Evolutionary conservation across 2,797 vertebrate species (phyloP).

Genomic region (Acrossocheilus fasciatus): DNA sequence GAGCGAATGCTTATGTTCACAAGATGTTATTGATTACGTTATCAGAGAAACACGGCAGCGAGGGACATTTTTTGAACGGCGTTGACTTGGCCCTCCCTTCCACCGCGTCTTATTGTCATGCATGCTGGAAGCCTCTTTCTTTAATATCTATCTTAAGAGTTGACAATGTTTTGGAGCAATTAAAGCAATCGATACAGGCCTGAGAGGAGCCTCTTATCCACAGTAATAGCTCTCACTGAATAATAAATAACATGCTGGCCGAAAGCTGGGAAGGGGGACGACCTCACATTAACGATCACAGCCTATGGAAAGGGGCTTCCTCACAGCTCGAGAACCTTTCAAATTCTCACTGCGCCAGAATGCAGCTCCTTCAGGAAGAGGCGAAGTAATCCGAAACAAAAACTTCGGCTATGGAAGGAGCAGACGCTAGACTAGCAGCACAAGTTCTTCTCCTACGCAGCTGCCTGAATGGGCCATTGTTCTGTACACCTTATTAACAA

Average conservation of each 20-base stretch:
- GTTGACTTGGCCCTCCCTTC: slow-evolving; percentile 48
- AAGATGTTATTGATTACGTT: slow-evolving; percentile 72
- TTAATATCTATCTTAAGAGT: slow-evolving; percentile 85
- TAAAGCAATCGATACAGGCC: slow-evolving; percentile 82
- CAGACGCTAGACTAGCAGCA: background rate
- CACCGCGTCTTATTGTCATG: slow-evolving; percentile 69
- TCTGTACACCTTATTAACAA: slow-evolving; percentile 49
- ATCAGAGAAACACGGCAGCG: slow-evolving; percentile 67
- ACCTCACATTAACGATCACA: slow-evolving; percentile 64
- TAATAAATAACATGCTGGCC: slow-evolving; percentile 78
- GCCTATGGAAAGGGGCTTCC: slow-evolving; percentile 50
- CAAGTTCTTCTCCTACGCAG: slow-evolving; percentile 8
- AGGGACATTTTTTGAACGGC: slow-evolving; percentile 69
- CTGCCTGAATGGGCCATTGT: slow-evolving; percentile 56
- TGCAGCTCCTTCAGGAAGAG: background rate
- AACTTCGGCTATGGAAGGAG: background rate
- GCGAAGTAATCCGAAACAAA: background rate
- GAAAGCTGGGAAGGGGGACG: slow-evolving; percentile 60
- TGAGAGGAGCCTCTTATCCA: slow-evolving; percentile 81
- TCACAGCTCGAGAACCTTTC: slow-evolving; percentile 48
- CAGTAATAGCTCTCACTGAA: slow-evolving; percentile 85
- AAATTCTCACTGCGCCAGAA: slow-evolving; percentile 37
- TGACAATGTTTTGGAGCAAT: slow-evolving; percentile 84
- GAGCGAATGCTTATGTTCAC: slow-evolving; percentile 70
- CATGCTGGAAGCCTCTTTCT: slow-evolving; percentile 69